Percentiles rank a stretch among this genome's conserved stretches.
Conservation (phyloP, 2,888 invertebrate genomes). For the Clostera curtula region DNA sequence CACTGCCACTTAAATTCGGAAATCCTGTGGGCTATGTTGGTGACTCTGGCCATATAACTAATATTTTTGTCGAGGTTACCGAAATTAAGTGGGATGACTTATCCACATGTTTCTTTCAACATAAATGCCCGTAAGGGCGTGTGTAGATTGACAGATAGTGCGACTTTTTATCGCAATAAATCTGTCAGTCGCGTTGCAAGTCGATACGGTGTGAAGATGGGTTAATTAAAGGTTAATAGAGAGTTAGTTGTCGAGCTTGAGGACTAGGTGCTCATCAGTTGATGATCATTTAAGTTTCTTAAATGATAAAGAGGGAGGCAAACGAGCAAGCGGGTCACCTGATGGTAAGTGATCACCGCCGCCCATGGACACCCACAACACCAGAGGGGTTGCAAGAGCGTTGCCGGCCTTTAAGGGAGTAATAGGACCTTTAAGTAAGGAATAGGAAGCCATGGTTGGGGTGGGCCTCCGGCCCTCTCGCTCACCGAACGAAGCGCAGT, state of each 20-base stretch:
- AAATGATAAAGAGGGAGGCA: not conserved
- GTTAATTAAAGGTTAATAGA: constrained; percentile 29
- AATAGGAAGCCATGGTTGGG: too few relatives aligned
- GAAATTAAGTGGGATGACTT: not conserved
- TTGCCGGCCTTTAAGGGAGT: too few relatives aligned
- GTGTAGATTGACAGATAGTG: constrained; percentile 3
- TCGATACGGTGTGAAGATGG: constrained; percentile 14
- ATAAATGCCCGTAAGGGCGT: not conserved
- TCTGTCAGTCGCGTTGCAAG: constrained; percentile 34
- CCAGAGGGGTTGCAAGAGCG: too few relatives aligned
- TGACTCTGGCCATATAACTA: not conserved
- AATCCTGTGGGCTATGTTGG: not conserved
- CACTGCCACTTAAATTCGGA: not conserved
- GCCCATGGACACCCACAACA: too few relatives aligned
- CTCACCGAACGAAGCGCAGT: too few relatives aligned
- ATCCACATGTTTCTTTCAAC: constrained; percentile 7
- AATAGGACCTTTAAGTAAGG: too few relatives aligned
- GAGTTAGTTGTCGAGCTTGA: not conserved
- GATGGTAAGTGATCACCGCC: too few relatives aligned
- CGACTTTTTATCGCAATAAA: constrained; percentile 52
- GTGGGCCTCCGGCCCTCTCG: too few relatives aligned
- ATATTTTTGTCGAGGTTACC: constrained; percentile 2
- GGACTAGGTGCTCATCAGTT: not conserved
- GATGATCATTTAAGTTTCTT: not conserved
- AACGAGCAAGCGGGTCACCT: too few relatives aligned